These are phyloP conservation scores for Arge pagana DNA, from an alignment of 2,888 invertebrate genomes.

Conservation along the genomic window DNA sequence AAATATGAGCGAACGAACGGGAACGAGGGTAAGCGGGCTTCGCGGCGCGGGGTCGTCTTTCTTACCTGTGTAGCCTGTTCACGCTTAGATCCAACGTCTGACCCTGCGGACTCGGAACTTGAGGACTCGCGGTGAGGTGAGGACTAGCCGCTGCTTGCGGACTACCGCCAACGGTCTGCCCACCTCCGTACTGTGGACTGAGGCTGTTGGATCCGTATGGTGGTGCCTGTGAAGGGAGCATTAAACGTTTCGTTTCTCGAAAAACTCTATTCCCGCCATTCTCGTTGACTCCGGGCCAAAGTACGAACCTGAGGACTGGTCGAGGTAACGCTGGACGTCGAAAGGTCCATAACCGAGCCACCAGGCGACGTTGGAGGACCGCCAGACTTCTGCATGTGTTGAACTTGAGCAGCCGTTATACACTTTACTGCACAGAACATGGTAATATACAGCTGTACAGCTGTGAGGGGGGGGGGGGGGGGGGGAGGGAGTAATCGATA, in stretches of 20 bases:
- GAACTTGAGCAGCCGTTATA: constrained; percentile 72
- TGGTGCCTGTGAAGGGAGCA: constrained; percentile 68
- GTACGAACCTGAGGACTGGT: constrained; percentile 78
- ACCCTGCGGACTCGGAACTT: constrained; percentile 90
- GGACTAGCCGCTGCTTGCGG: constrained; percentile 87
- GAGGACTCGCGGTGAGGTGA: constrained; percentile 81
- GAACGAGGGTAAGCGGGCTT: background rate
- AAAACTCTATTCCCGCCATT: too few species aligned
- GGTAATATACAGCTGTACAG: too few species aligned
- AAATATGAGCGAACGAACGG: background rate
- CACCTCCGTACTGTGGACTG: constrained; percentile 72
- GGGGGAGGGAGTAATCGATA: background rate
- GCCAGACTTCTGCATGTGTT: constrained; percentile 63
- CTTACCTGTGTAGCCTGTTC: constrained; percentile 82
- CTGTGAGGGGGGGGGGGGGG: too few species aligned
- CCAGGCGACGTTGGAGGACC: constrained; percentile 73
- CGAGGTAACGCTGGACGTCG: constrained; percentile 82
- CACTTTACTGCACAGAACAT: constrained; percentile 70
- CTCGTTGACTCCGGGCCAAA: too few species aligned
- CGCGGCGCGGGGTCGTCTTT: too few species aligned
- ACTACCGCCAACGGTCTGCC: constrained; percentile 75
- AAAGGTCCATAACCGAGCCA: constrained; percentile 83
- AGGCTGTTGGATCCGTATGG: constrained; percentile 67
- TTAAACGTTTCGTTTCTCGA: too few species aligned
- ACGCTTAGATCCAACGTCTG: constrained; percentile 89